Evolutionary conservation across 2,888 invertebrate genomes (phyloP), one percentile per base, ranked within the genome.

Genomic region (Conistra vaccinii): DNA sequence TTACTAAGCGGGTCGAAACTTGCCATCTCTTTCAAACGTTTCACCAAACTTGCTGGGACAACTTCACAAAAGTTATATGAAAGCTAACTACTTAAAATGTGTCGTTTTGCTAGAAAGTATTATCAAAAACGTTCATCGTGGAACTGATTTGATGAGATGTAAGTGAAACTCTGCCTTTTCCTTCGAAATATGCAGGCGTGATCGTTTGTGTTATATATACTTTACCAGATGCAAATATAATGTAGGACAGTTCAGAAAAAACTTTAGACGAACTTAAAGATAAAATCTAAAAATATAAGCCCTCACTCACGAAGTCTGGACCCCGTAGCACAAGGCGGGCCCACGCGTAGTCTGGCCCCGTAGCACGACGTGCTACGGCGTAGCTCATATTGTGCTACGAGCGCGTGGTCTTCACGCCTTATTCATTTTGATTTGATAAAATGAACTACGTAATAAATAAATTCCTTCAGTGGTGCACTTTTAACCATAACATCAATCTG

Each of bases 311-410:
- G 51, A 20, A n/a, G 42, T 5, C 5, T 14, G 26, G 2, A 32
- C 0, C 14, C 2, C 74, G 78, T 80, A 78, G 78, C 55, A 66
- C 10, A 20, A 10, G 14, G 45, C 42, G 9, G 23, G 23, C 23
- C 9, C 23, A 32, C 6, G 51, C 29, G 9, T 32, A 29, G n/a
- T 6, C 6, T 12, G 29, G 2, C 32, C 1, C 20, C 75, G 81
- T 81, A 78, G 78, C 55, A 61, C 14, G 12, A 10, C 42, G 55
- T 5, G 63, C 78, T 78, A 81, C 75, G 74, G 26, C 74, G 78
- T 78, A 78, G 81, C 39, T 65, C 3, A 32, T 12, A 39, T 6
- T 9, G 39, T 66, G 75, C 75, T 81, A 80, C 66, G 61, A 57
- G 23, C 6, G 12, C 32, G 7, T 48, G 14, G 7, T 29, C 32